A percentile compares a stretch with the other conserved stretches of the same genome.
phyloP scores from a whole-genome alignment of 2,797 vertebrate genomes.

The Schizopygopsis pylzovi region DNA sequence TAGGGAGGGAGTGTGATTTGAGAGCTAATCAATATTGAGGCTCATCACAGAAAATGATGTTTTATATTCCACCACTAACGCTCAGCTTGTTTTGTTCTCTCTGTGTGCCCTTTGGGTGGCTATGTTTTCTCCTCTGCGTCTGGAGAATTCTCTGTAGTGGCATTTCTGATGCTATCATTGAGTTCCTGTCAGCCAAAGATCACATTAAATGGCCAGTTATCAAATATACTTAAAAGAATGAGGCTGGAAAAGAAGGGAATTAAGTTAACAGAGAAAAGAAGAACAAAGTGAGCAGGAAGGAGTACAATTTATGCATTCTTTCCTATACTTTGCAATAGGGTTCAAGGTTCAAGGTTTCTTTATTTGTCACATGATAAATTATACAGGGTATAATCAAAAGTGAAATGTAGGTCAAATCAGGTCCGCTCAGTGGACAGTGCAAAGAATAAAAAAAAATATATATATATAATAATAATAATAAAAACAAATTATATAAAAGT shows the following conservation, averaged over 20 bases:
- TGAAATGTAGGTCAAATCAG: too few species aligned
- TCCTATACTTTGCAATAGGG: background rate
- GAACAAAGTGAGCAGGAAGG: background rate
- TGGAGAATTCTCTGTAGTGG: constrained; percentile 49
- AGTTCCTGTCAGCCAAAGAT: constrained; percentile 58
- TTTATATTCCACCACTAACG: constrained; percentile 49
- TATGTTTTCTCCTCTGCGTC: constrained; percentile 45
- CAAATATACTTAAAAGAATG: constrained; percentile 33
- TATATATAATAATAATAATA: too few species aligned
- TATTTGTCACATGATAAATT: too few species aligned
- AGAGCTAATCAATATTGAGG: constrained; percentile 55
- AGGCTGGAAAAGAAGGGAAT: constrained; percentile 20
- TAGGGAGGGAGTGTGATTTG: constrained; percentile 48
- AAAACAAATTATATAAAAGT: too few species aligned
- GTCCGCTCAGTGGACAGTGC: too few species aligned
- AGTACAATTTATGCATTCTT: background rate
- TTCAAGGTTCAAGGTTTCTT: too few species aligned
- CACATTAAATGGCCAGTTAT: constrained; percentile 46
- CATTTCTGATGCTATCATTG: constrained; percentile 57
- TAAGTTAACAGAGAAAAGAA: constrained; percentile 20
- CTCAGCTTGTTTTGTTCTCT: constrained; percentile 50
- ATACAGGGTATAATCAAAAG: too few species aligned
- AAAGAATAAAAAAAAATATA: too few species aligned
- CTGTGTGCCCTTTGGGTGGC: constrained; percentile 52
- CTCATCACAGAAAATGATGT: constrained; percentile 56